Conservation (phyloP, 2,797 vertebrate genomes). For the Bradypus variegatus region DNA sequence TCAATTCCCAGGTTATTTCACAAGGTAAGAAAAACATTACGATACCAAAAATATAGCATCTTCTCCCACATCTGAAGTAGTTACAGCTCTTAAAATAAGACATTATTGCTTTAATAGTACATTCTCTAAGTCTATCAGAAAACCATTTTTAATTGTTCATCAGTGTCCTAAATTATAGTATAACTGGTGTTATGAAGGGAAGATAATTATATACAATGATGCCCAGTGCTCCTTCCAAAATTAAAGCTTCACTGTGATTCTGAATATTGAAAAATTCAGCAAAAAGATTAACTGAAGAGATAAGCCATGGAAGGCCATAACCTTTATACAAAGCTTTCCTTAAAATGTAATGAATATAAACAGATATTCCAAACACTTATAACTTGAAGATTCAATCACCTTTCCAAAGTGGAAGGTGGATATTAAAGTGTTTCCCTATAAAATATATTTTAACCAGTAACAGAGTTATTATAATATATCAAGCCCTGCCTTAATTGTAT, state of each 20-base stretch:
- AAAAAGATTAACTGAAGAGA: slow-evolving; percentile 19
- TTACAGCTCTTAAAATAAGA: slow-evolving; percentile 7
- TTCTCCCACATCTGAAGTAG: background rate
- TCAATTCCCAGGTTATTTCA: slow-evolving; percentile 26
- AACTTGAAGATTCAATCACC: slow-evolving; percentile 17
- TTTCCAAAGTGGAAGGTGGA: background rate
- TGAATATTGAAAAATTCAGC: background rate
- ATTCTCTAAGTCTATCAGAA: slow-evolving; percentile 2
- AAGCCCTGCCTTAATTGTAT: background rate
- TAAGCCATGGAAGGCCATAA: background rate
- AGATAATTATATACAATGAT: background rate
- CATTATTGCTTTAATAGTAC: slow-evolving; percentile 12
- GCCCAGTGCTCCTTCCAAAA: background rate
- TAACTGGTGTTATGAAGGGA: background rate
- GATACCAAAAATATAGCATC: background rate
- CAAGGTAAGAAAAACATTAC: background rate
- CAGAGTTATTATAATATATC: background rate
- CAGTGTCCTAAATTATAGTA: background rate
- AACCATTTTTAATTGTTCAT: slow-evolving; percentile 21
- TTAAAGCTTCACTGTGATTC: background rate
- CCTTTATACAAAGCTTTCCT: slow-evolving; percentile 7
- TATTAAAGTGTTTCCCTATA: background rate
- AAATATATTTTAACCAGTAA: slow-evolving; percentile 19
- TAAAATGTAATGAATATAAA: background rate
- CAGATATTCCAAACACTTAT: background rate